These are phyloP conservation scores for Daphoenositta chrysoptera DNA, from an alignment of 2,113 vertebrate species.

Conservation along the genomic window DNA sequence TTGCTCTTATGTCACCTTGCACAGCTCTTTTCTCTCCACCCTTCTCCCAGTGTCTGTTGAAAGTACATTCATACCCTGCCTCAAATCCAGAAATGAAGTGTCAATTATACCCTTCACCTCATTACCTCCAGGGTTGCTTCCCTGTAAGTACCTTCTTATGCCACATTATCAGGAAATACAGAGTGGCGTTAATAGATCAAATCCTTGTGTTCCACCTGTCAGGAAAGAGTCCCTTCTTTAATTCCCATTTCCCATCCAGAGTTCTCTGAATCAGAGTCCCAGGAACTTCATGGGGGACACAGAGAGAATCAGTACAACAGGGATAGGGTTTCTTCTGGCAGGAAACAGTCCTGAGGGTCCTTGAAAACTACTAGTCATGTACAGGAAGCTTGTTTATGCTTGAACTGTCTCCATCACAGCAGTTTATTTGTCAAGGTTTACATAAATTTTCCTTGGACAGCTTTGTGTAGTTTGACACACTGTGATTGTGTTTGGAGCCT, in stretches of 20 bases:
- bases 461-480: background rate
- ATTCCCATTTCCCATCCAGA: background rate
- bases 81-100: background rate
- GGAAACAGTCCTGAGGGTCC: background rate
- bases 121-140: background rate
- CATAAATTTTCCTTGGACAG: background rate
- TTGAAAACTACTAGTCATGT: background rate
- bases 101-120: background rate
- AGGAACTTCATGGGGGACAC: background rate
- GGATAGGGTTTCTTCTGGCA: background rate
- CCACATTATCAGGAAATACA: accelerated
- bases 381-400: background rate
- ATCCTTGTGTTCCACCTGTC: background rate
- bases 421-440: background rate
- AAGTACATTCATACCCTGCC: background rate
- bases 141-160: background rate
- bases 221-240: background rate
- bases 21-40: background rate
- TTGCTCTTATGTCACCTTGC: background rate
- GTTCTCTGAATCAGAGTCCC: background rate
- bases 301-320: background rate
- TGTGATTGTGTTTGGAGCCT: background rate
- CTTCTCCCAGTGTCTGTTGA: background rate
- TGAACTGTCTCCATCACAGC: background rate
- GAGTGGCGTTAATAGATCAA: background rate